These are phyloP conservation scores for Argyresthia goedartella DNA, from an alignment of 2,888 invertebrate species.

Conservation along the genomic window DNA sequence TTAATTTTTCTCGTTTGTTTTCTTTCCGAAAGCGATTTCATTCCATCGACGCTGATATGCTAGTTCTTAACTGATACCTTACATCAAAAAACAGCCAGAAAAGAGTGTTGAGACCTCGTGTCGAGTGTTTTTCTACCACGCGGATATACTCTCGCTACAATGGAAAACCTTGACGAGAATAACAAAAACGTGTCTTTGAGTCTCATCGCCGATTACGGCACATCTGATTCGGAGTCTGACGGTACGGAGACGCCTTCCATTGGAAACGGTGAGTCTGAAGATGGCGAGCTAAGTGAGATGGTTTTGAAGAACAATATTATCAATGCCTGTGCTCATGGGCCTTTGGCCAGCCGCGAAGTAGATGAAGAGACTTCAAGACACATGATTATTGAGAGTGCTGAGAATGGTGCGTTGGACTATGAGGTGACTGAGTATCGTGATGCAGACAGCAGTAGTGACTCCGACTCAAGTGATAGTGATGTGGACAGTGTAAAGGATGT, in stretches of 20 bases:
- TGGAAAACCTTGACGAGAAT: constrained; percentile 55
- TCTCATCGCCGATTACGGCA: constrained; percentile 58
- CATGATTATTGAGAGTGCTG: constrained; percentile 58
- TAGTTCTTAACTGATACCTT: too few species aligned
- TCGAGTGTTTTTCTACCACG: not conserved
- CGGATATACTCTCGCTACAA: constrained; percentile 23
- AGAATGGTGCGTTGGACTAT: constrained; percentile 54
- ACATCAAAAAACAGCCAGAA: too few species aligned
- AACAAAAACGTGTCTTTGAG: constrained; percentile 62
- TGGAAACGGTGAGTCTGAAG: constrained; percentile 44
- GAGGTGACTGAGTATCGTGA: constrained; percentile 59
- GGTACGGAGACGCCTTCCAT: constrained; percentile 41
- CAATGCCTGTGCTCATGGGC: constrained; percentile 63
- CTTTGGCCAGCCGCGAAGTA: constrained; percentile 31
- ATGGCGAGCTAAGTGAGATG: constrained; percentile 59
- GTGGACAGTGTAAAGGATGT: constrained; percentile 57
- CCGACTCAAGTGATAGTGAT: constrained; percentile 51
- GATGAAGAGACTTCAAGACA: constrained; percentile 42
- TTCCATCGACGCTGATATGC: not conserved
- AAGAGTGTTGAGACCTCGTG: too few species aligned
- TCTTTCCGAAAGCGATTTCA: not conserved
- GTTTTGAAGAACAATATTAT: constrained; percentile 64
- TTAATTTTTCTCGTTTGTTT: constrained; percentile 4
- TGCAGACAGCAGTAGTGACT: constrained; percentile 41
- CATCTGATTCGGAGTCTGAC: constrained; percentile 58